Percentiles rank a stretch among this genome's conserved stretches.
These are phyloP conservation scores for Branchellion lobata DNA, from an alignment of 2,888 invertebrate genomes.

Conservation along the genomic window DNA sequence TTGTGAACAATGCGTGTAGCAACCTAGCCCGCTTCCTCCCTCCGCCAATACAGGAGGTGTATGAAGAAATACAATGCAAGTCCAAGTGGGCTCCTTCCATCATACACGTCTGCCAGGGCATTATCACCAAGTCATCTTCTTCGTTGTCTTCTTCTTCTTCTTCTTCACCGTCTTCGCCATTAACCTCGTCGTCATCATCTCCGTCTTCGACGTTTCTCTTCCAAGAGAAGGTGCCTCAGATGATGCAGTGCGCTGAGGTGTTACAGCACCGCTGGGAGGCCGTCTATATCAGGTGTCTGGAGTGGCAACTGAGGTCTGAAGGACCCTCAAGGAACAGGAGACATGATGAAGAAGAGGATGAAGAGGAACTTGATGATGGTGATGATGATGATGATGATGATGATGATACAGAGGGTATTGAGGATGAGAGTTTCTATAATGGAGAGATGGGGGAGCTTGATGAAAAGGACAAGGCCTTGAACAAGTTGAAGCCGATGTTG, in stretches of 20 bases:
- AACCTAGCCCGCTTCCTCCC: too few species aligned
- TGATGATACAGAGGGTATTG: neutral
- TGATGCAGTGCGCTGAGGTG: neutral
- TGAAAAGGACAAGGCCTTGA: neutral
- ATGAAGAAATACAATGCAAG: neutral
- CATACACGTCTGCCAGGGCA: neutral
- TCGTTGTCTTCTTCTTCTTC: neutral
- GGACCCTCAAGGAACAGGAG: neutral
- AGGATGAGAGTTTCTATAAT: neutral
- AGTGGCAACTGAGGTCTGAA: constrained; percentile 36
- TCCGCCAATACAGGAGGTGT: neutral
- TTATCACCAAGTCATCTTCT: neutral
- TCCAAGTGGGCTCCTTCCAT: constrained; percentile 12
- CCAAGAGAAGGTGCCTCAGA: neutral
- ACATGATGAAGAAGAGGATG: neutral
- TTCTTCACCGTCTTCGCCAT: neutral
- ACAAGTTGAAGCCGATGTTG: neutral
- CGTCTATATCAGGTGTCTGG: constrained; percentile 19
- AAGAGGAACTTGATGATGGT: neutral
- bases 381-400: neutral
- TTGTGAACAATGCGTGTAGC: too few species aligned
- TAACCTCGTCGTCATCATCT: neutral
- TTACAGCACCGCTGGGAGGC: constrained; percentile 35
- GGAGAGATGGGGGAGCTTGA: neutral
- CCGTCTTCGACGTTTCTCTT: neutral